Evolutionary conservation across 2,797 vertebrate genomes (phyloP).

Genomic region (Rhinella marina): DNA sequence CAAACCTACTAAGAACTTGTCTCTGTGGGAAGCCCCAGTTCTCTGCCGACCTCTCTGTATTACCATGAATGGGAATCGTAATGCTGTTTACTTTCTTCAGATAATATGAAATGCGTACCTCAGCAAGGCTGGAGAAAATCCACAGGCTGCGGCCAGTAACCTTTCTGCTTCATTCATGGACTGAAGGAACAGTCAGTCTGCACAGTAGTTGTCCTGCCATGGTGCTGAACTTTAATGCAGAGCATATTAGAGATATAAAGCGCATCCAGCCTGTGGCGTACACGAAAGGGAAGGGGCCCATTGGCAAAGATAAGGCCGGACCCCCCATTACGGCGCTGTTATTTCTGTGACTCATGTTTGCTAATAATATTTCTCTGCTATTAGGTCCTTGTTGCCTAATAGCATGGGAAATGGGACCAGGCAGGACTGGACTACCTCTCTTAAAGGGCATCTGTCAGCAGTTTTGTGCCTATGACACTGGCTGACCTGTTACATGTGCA

Average conservation of each 20-base stretch:
- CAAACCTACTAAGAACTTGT: background rate
- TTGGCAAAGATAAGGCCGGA: background rate
- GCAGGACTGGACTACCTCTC: background rate
- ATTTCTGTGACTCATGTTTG: background rate
- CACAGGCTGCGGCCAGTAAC: background rate
- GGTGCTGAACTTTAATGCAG: background rate
- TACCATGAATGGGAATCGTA: slow-evolving; percentile 9
- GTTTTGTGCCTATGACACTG: too few relatives aligned
- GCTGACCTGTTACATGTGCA: too few relatives aligned
- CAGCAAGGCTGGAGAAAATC: background rate
- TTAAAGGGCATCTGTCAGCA: background rate
- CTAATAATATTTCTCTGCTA: background rate
- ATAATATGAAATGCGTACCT: background rate
- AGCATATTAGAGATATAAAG: background rate
- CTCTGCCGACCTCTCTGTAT: background rate
- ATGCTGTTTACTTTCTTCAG: slow-evolving; percentile 11
- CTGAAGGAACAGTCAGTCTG: background rate
- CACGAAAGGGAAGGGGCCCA: background rate
- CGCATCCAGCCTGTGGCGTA: background rate
- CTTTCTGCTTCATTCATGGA: background rate
- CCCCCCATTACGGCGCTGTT: background rate
- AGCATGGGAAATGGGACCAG: background rate
- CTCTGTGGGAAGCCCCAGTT: background rate
- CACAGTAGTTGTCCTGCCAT: background rate
- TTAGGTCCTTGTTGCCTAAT: background rate